Evolutionary conservation across 2,888 invertebrate genomes (phyloP), one percentile per base, ranked within the genome.

Genomic region (Drosophila robusta): DNA sequence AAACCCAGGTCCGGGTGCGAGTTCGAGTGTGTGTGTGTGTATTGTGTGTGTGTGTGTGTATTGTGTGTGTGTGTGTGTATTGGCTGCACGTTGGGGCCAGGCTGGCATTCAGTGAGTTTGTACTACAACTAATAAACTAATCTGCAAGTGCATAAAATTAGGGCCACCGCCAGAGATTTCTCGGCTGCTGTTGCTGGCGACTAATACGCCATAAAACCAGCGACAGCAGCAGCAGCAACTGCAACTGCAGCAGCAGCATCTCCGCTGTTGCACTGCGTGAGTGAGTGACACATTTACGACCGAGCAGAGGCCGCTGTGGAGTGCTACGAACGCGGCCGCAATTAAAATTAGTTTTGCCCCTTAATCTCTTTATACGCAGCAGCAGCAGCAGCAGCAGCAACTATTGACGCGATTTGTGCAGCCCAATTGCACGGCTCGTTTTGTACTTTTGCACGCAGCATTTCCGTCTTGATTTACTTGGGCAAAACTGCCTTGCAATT

Each of bases 121-220:
- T 84, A 75, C 76, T 83, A 85, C 89, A 88, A 85, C 89, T 88
- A 85, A 87, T 88, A 85, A 88, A 86, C 85, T 85, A 85, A 85
- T 85, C 87, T 86, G 85, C 87, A 85, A 85, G 85, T 85, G 85
- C 89, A 85, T 85, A 83, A 88, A 88, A 85, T 87, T 86, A 88
- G 84, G 87, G 89, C 89, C 83, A 88, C 84, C 75, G 78, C 78
- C 73, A 76, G 65, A 64, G 75, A 66, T 65, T 63, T 70, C 64
- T 41, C 64, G 63, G 46, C 58, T 26, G 60, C 36, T 62, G 56
- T 49, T 56, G 71, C 78, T 65, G 75, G 75, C 82, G 73, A 68
- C 81, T 79, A 79, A 79, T 80, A 77, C 70, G 68, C 78, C 78
- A 79, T 79, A 79, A 79, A 79, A 75, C 67, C 65, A 65, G 70